Conservation (phyloP, 2,888 invertebrate genomes). For the Altica lythri region DNA sequence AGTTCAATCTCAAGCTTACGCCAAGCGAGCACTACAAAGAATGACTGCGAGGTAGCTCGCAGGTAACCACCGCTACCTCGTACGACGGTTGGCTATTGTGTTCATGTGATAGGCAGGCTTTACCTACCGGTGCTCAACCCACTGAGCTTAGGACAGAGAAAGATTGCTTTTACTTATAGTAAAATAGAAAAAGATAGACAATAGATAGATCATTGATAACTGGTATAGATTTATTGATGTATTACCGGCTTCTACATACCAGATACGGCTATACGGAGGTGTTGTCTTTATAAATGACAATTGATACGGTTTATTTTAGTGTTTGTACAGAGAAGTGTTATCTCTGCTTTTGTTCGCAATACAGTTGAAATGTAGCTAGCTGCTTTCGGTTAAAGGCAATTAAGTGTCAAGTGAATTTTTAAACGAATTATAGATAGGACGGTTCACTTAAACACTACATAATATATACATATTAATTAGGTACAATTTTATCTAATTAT, state of each 20-base stretch:
- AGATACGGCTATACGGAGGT: slow-evolving; percentile 43
- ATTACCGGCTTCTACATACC: slow-evolving; percentile 46
- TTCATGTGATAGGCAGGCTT: slow-evolving; percentile 57
- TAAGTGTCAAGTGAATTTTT: no score
- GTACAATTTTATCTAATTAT: no score
- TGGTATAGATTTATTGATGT: slow-evolving; percentile 49
- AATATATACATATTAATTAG: no score
- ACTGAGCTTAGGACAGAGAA: slow-evolving; percentile 41
- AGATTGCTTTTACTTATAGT: slow-evolving; percentile 14
- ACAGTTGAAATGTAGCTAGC: slow-evolving; percentile 12
- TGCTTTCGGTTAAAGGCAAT: neutral
- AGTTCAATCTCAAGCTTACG: slow-evolving; percentile 51
- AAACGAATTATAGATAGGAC: no score
- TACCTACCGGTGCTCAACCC: slow-evolving; percentile 54
- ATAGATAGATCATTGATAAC: slow-evolving; percentile 46
- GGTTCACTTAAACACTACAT: no score
- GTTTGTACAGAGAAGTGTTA: slow-evolving; percentile 5
- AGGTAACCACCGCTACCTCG: slow-evolving; percentile 55
- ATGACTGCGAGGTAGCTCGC: slow-evolving; percentile 57
- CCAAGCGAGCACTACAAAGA: slow-evolving; percentile 58
- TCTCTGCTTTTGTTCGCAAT: slow-evolving; percentile 8
- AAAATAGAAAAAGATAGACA: neutral
- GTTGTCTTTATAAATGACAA: slow-evolving; percentile 41
- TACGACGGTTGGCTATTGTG: slow-evolving; percentile 57
- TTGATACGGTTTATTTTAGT: slow-evolving; percentile 35